These are phyloP conservation scores for Mohoua ochrocephala DNA, from an alignment of 2,113 vertebrate species.

Conservation along the genomic window DNA sequence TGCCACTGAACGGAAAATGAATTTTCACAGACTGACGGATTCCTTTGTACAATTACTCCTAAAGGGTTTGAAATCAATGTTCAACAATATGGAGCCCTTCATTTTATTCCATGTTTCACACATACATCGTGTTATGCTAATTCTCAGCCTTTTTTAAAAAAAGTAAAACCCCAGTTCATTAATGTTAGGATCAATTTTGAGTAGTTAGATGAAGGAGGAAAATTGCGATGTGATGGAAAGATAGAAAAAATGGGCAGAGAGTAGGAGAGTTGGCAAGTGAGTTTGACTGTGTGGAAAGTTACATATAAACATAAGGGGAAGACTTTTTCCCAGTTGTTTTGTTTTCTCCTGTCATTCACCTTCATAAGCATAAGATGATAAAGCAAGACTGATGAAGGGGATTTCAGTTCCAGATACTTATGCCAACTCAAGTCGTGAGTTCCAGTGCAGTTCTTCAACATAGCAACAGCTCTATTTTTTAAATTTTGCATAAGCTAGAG, in stretches of 20 bases:
- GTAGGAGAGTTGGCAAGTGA: neutral
- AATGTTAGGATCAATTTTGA: neutral
- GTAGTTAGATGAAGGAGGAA: neutral
- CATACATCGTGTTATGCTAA: neutral
- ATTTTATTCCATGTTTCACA: neutral
- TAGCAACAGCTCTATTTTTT: slow-evolving; percentile 15
- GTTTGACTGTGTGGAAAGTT: neutral
- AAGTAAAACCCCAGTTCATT: neutral
- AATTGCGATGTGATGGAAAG: neutral
- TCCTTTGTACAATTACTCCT: neutral
- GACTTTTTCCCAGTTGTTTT: neutral
- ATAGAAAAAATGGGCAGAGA: neutral
- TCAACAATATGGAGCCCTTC: neutral
- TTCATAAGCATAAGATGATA: neutral
- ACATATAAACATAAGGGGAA: neutral
- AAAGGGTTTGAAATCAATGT: neutral
- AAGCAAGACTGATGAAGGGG: neutral
- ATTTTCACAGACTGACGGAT: neutral
- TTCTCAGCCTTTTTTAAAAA: neutral
- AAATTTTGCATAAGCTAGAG: neutral
- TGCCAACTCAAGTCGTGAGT: neutral
- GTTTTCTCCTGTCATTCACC: neutral
- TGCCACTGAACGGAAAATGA: neutral
- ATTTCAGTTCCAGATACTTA: neutral
- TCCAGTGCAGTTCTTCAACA: neutral